phyloP scores from a whole-genome alignment of 2,113 vertebrate genomes.

The Chitala chitala region DNA sequence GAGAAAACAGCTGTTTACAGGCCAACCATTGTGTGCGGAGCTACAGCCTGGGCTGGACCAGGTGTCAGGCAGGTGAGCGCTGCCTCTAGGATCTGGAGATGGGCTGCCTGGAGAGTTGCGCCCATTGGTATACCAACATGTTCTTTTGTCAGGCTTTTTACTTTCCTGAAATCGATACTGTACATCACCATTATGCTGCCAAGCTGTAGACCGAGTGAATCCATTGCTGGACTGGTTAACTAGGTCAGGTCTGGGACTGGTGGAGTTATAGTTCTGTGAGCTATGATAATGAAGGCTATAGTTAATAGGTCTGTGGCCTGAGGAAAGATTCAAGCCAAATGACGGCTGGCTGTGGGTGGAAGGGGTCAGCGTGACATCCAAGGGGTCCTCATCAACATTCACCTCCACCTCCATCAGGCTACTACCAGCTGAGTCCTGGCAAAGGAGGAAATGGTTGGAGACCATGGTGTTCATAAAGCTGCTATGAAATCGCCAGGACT shows the following conservation, averaged over 20 bases:
- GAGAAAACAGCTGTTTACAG: background rate
- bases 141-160: background rate
- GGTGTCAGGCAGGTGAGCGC: background rate
- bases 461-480: conserved; percentile 36
- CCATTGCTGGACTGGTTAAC: conserved; percentile 30
- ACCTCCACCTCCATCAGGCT: conserved; percentile 71
- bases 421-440: conserved; percentile 57
- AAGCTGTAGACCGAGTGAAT: conserved; percentile 27
- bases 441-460: conserved; percentile 44
- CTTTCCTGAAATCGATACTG: background rate
- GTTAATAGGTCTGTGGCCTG: conserved; percentile 28
- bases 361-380: conserved; percentile 50
- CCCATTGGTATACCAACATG: background rate
- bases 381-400: conserved; percentile 66
- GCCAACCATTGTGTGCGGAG: background rate
- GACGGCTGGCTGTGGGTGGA: conserved; percentile 26
- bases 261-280: conserved; percentile 38
- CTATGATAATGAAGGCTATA: conserved; percentile 29
- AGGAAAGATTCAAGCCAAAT: conserved; percentile 30
- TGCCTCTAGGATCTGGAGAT: background rate
- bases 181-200: conserved; percentile 33
- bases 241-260: conserved; percentile 27
- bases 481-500: conserved; percentile 28
- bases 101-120: background rate
- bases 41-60: background rate